A percentile compares a stretch with the other conserved stretches of the same genome.
Conservation (phyloP, 2,888 invertebrate genomes). For the Cataglyphis rosenhaueri region DNA sequence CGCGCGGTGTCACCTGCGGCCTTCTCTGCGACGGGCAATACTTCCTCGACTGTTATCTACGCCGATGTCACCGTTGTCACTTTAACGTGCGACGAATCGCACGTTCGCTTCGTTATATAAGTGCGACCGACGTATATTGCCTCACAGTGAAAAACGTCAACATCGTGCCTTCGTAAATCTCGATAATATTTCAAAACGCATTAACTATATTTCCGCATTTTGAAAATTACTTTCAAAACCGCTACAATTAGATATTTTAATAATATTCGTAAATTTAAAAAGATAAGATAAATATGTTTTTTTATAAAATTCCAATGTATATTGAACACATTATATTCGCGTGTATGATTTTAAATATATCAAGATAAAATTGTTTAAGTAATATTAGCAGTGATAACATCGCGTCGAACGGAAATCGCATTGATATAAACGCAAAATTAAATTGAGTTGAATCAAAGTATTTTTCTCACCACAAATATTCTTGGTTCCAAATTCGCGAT, state of each 20-base stretch:
- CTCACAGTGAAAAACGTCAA: conserved; percentile 14
- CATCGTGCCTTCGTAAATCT: neutral
- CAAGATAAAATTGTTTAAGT: neutral
- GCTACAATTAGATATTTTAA: neutral
- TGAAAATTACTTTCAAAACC: neutral
- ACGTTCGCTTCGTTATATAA: conserved; percentile 78
- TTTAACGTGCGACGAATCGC: conserved; percentile 55
- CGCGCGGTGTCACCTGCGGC: conserved; percentile 7
- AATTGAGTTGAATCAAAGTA: conserved; percentile 7
- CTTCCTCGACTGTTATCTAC: conserved; percentile 29
- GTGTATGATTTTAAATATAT: neutral
- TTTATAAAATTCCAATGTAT: neutral
- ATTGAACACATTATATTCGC: neutral
- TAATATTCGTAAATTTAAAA: neutral
- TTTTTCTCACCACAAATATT: neutral
- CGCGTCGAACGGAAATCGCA: neutral
- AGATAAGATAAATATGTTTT: neutral
- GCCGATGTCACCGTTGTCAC: conserved; percentile 29
- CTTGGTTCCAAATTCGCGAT: neutral
- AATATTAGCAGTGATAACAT: neutral
- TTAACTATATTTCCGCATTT: neutral
- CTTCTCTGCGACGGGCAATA: neutral
- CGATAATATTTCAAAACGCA: neutral
- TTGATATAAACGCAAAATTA: conserved; percentile 10
- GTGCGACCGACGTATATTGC: conserved; percentile 57